Percentiles rank a stretch among this genome's conserved stretches.
phyloP scores from a whole-genome alignment of 2,113 vertebrate species.

The Nibea albiflora region DNA sequence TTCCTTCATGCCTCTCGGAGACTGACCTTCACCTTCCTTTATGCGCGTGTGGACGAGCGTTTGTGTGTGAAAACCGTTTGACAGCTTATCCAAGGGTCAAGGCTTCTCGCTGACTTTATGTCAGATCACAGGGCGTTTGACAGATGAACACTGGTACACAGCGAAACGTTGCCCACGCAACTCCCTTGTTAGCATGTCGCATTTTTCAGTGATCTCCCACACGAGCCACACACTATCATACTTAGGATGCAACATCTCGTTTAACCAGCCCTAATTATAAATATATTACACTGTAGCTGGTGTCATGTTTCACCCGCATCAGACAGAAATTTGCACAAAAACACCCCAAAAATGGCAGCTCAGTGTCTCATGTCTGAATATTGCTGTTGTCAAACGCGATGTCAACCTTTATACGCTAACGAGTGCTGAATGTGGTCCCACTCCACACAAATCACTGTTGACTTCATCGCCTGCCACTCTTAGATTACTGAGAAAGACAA shows the following conservation, averaged over 20 bases:
- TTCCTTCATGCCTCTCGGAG: constrained; percentile 21
- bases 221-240: neutral
- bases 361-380: constrained; percentile 13
- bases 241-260: neutral
- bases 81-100: constrained; percentile 65
- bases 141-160: constrained; percentile 50
- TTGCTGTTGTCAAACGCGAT: constrained; percentile 22
- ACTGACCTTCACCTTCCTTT: constrained; percentile 61
- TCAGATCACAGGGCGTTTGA: constrained; percentile 56
- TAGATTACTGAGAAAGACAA: constrained; percentile 37
- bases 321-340: neutral
- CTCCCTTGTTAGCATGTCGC: constrained; percentile 13
- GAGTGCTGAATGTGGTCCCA: constrained; percentile 50
- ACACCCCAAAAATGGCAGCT: constrained; percentile 6
- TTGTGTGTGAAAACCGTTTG: constrained; percentile 54
- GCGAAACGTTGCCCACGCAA: constrained; percentile 20
- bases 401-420: constrained; percentile 42
- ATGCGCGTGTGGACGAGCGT: constrained; percentile 32
- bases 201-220: neutral
- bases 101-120: constrained; percentile 54
- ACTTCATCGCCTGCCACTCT: constrained; percentile 57
- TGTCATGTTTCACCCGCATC: neutral
- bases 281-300: neutral
- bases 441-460: constrained; percentile 31
- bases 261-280: neutral